A percentile compares a stretch with the other conserved stretches of the same genome.
These are phyloP conservation scores for Manacus vitellinus DNA, from an alignment of 2,113 vertebrate species.

Conservation along the genomic window DNA sequence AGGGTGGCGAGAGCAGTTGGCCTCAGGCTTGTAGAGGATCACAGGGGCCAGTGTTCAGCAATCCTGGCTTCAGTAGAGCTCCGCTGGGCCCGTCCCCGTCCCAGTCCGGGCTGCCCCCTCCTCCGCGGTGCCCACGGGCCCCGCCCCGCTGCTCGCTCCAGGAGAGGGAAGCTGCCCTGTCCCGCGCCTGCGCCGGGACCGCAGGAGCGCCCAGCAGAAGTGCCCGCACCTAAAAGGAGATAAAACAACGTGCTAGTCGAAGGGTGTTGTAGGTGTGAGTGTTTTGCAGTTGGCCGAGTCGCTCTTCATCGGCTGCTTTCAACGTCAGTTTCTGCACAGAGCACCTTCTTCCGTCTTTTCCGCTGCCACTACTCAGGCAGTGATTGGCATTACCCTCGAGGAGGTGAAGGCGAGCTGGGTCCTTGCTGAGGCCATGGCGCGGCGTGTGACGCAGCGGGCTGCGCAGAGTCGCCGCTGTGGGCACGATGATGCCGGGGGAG, in stretches of 20 bases:
- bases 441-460: fast-evolving
- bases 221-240: background rate
- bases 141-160: fast-evolving
- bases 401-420: background rate
- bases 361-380: background rate
- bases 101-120: too few relatives aligned
- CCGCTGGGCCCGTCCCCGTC: fast-evolving
- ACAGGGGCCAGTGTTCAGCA: background rate
- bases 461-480: fast-evolving
- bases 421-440: background rate
- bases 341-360: fast-evolving
- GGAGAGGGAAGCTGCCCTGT: fast-evolving
- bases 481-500: slow-evolving; percentile 94
- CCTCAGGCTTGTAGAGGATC: background rate
- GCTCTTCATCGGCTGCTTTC: background rate
- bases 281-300: fast-evolving
- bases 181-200: fast-evolving
- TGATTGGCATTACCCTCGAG: fast-evolving
- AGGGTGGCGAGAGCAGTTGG: fast-evolving
- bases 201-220: fast-evolving
- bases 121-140: background rate
- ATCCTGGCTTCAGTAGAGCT: fast-evolving
- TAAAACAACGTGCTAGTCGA: fast-evolving
- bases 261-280: fast-evolving
- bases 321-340: too few relatives aligned